These are phyloP conservation scores for Tenebrosternarchus preto DNA, from an alignment of 2,113 vertebrate genomes.

Conservation along the genomic window DNA sequence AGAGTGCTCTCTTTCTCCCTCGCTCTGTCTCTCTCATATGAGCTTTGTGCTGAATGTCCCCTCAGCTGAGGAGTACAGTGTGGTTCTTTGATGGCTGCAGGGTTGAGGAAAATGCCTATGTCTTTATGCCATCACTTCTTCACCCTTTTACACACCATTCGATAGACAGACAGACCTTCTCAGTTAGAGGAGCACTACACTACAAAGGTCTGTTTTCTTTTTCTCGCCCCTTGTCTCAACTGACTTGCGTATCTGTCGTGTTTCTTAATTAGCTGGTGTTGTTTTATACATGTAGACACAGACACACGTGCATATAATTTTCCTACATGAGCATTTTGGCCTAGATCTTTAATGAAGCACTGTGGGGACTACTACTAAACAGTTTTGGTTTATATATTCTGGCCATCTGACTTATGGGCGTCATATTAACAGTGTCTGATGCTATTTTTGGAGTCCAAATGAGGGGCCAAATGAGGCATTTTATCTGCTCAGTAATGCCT, in stretches of 20 bases:
- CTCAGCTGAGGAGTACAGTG: slow-evolving; percentile 33
- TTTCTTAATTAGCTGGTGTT: slow-evolving; percentile 22
- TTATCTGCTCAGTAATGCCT: slow-evolving; percentile 48
- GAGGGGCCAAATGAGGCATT: slow-evolving; percentile 36
- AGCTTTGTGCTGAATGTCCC: slow-evolving; percentile 34
- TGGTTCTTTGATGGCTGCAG: slow-evolving; percentile 8
- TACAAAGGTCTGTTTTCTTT: slow-evolving; percentile 2
- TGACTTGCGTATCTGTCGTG: slow-evolving; percentile 12
- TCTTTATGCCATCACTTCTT: background rate
- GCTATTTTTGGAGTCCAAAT: slow-evolving; percentile 20
- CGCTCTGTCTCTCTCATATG: slow-evolving; percentile 9
- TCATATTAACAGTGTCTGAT: slow-evolving; percentile 32
- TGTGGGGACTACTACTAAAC: slow-evolving; percentile 40
- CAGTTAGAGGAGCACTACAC: background rate
- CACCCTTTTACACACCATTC: background rate
- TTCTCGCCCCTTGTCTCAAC: slow-evolving; percentile 16
- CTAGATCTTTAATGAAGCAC: background rate
- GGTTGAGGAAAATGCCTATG: slow-evolving; percentile 30
- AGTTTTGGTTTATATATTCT: slow-evolving; percentile 28
- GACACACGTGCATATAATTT: background rate
- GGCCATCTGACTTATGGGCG: slow-evolving; percentile 25
- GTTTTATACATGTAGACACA: slow-evolving; percentile 23
- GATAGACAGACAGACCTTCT: background rate
- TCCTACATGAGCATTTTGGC: slow-evolving; percentile 27
- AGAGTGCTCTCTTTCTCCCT: slow-evolving; percentile 36